Conservation (phyloP, 2,797 vertebrate genomes). For the Synanceia verrucosa region DNA sequence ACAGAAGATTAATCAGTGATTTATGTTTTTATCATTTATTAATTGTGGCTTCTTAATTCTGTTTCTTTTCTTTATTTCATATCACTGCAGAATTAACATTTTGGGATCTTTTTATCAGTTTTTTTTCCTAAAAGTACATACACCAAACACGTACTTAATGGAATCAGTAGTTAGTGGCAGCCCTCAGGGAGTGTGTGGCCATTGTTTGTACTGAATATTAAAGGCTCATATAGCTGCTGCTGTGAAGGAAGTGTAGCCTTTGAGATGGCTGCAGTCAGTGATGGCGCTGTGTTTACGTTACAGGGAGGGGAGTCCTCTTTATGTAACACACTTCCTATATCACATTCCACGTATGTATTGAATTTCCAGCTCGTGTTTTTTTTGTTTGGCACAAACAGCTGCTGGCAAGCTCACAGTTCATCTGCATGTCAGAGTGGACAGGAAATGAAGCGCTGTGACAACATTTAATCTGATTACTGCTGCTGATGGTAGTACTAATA, state of each 20-base stretch:
- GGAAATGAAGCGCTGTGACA: constrained; percentile 17
- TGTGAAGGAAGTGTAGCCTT: constrained; percentile 33
- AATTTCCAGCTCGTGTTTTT: constrained; percentile 44
- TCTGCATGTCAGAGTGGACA: constrained; percentile 6
- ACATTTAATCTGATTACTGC: constrained; percentile 22
- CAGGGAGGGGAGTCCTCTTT: constrained; percentile 54
- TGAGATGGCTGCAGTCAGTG: neutral
- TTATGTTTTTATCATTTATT: neutral
- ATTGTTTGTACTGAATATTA: neutral
- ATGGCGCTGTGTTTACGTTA: constrained; percentile 39
- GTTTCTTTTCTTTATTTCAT: neutral
- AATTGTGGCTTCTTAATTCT: neutral
- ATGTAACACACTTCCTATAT: constrained; percentile 69
- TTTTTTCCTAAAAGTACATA: neutral
- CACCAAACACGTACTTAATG: neutral
- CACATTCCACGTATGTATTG: constrained; percentile 49
- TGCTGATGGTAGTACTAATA: neutral
- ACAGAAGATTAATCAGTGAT: too few species aligned
- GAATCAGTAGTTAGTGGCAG: neutral
- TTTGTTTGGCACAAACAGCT: constrained; percentile 51
- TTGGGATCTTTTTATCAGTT: neutral
- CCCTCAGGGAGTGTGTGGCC: neutral
- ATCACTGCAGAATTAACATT: neutral
- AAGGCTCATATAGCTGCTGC: constrained; percentile 18
- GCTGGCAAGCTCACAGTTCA: constrained; percentile 35